These are phyloP conservation scores for Delichon dasypus DNA, from an alignment of 2,797 vertebrate genomes.

Conservation along the genomic window DNA sequence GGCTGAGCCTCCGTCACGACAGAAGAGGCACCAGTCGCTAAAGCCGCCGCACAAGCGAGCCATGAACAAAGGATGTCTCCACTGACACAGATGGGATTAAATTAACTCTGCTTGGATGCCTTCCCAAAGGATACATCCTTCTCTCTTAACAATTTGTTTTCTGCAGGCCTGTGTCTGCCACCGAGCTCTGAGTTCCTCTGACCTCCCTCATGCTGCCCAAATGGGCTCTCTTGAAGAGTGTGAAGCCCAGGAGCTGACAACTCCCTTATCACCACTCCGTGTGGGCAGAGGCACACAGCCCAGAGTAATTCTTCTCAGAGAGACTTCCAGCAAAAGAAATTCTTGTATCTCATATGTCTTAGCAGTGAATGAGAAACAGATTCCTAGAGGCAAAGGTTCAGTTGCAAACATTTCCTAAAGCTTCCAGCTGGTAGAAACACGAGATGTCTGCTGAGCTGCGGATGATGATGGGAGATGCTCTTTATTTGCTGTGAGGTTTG, in stretches of 20 bases:
- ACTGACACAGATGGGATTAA: constrained; percentile 29
- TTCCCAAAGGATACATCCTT: constrained; percentile 28
- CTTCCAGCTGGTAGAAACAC: background rate
- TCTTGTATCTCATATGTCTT: background rate
- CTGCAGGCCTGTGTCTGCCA: background rate
- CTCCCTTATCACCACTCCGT: background rate
- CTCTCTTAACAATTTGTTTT: constrained; percentile 21
- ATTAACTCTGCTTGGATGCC: constrained; percentile 41
- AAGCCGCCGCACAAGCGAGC: background rate
- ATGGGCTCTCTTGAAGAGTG: background rate
- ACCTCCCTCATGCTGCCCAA: background rate
- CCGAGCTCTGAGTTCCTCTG: background rate
- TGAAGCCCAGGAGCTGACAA: constrained; percentile 32
- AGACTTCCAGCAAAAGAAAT: constrained; percentile 8
- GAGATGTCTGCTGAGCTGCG: background rate
- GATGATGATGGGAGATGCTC: background rate
- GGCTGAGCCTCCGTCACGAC: rapidly evolving
- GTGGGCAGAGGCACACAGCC: background rate
- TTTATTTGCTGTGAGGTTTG: background rate
- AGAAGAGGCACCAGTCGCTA: background rate
- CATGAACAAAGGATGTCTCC: constrained; percentile 14
- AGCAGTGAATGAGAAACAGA: background rate
- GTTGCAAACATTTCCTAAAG: background rate
- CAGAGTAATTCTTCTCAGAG: background rate
- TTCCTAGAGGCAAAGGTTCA: constrained; percentile 10